A percentile compares a stretch with the other conserved stretches of the same genome.
Conservation (phyloP, 1,140 invertebrate genomes). For the Luehdorfia chinensis region DNA sequence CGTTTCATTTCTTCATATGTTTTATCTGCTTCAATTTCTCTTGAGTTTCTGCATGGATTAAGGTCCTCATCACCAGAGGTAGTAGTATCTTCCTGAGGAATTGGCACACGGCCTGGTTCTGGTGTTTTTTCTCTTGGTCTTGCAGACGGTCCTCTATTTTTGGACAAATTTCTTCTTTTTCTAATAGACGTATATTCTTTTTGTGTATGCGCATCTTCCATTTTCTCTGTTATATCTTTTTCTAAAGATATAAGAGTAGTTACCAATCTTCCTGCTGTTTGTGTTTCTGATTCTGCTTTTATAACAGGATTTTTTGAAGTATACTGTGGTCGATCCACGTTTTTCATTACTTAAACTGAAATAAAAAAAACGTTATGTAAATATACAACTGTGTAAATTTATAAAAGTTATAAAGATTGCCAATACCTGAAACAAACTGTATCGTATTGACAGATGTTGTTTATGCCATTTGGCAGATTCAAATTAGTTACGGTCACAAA, state of each 20-base stretch:
- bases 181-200: slow-evolving; percentile 66
- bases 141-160: slow-evolving; percentile 67
- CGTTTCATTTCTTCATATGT: slow-evolving; percentile 73
- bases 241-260: no score
- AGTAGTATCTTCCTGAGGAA: slow-evolving; percentile 66
- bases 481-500: no score
- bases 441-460: no score
- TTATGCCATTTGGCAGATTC: no score
- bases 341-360: slow-evolving; percentile 33
- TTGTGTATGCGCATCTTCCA: slow-evolving; percentile 62
- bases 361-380: slow-evolving; percentile 29
- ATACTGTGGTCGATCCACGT: not conserved
- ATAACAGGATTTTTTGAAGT: slow-evolving; percentile 40
- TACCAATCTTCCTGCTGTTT: slow-evolving; percentile 41
- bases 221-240: slow-evolving; percentile 35
- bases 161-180: slow-evolving; percentile 76
- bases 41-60: slow-evolving; percentile 43
- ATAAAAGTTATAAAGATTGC: no score
- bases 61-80: slow-evolving; percentile 71
- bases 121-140: slow-evolving; percentile 79
- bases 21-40: slow-evolving; percentile 70
- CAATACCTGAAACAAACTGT: no score
- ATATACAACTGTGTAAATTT: slow-evolving; percentile 4
- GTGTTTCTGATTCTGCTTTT: slow-evolving; percentile 55
- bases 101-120: slow-evolving; percentile 58